These are phyloP conservation scores for Saimiri boliviensis DNA, from an alignment of 2,113 vertebrate species.

Conservation along the genomic window DNA sequence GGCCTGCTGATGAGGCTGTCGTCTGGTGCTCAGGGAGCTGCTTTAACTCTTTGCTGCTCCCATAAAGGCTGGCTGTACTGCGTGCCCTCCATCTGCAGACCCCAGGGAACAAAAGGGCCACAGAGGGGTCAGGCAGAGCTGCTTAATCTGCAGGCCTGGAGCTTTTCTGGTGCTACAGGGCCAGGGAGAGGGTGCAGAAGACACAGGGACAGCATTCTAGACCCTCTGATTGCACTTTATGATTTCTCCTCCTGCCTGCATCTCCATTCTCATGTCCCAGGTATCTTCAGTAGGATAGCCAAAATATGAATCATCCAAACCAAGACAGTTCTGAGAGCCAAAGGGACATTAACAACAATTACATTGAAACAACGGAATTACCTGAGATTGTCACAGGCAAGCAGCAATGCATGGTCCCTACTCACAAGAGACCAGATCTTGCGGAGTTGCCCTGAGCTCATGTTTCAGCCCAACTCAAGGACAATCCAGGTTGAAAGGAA, in stretches of 20 bases:
- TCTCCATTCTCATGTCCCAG: neutral
- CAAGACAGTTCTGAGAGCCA: neutral
- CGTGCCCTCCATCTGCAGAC: neutral
- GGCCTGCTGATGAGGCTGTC: slow-evolving; percentile 24
- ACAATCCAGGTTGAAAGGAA: neutral
- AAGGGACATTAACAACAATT: neutral
- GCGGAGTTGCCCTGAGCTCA: neutral
- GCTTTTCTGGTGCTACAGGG: neutral
- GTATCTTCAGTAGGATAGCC: neutral
- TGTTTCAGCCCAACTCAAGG: neutral
- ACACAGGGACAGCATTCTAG: neutral
- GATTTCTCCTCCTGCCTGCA: neutral
- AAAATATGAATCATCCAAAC: neutral
- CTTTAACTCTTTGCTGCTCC: slow-evolving; percentile 41
- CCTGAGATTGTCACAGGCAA: neutral
- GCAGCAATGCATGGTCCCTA: no score
- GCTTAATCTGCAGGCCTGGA: neutral
- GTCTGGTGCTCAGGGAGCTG: slow-evolving; percentile 20
- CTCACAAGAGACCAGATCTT: neutral
- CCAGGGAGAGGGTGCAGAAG: neutral
- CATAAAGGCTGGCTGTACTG: neutral
- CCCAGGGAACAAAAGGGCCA: neutral
- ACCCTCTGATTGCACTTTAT: neutral
- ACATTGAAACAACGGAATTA: neutral
- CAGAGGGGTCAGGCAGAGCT: neutral